Evolutionary conservation across 2,888 invertebrate genomes (phyloP), one percentile per base, ranked within the genome.

Genomic region (Nasonia oneida): DNA sequence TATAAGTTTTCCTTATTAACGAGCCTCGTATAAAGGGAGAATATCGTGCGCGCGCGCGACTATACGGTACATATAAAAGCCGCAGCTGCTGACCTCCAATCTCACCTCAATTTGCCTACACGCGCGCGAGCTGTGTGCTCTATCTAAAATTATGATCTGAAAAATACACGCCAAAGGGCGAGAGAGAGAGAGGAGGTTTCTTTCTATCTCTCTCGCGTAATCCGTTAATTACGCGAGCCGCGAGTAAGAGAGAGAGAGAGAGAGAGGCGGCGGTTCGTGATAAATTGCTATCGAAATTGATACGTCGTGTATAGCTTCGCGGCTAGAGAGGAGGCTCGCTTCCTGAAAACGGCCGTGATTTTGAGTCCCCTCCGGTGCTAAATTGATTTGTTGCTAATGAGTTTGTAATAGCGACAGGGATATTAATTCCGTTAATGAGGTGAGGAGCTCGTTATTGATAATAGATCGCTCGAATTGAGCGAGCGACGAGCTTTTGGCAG

Each of bases 31-130:
- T 78, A 50, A 29, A 75, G 42, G 77, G 71, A 57, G 57, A 81
- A 81, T 70, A 81, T 86, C 73, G 57, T 70, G 81, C 67, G 64
- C 67, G 81, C 84, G 57, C 73, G 47, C 50, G 50, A 12, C 47
- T 47, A 47, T 47, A 73, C 73, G 73, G 39, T 47, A 23, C n/a
- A 42, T 39, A 23, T 23, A 10, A 6, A 10, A 18, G 12, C 57
- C 71, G 1, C 29, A 33, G 90, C 90, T 90, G 88, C 90, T 93
- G 93, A 93, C 93, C 93, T 92, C 92, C 92, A 92, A 92, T 93
- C 92, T 93, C 93, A 93, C 93, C 93, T 93, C 93, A 93, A 93
- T 93, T 93, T 93, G 93, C 93, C 92, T 93, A 93, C 92, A 92
- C 91, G 67, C 39, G 80, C 76, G 18, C 39, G 80, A 71, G 18